Evolutionary conservation across 1,140 invertebrate genomes (phyloP).

Genomic region (Coenobita brevimanus): DNA sequence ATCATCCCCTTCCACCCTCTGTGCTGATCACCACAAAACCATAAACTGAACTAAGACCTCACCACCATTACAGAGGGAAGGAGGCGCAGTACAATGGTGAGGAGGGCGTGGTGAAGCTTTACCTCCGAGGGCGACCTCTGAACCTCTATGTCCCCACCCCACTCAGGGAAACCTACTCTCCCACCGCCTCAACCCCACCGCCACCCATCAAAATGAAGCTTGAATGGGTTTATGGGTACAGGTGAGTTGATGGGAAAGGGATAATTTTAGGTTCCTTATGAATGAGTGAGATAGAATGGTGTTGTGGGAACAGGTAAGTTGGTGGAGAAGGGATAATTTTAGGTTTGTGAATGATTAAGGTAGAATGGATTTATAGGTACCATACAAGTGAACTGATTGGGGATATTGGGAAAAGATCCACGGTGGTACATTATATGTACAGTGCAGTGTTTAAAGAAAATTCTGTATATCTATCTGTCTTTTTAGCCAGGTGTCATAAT

Average conservation of each 20-base stretch:
- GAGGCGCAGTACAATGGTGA: conserved; percentile 81
- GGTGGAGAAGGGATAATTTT: too few relatives aligned
- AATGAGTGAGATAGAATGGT: too few relatives aligned
- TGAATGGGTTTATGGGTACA: conserved; percentile 86
- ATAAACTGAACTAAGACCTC: too few relatives aligned
- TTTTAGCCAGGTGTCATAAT: too few relatives aligned
- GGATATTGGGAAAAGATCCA: neutral
- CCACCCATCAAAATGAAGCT: conserved; percentile 88
- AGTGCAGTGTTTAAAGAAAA: neutral
- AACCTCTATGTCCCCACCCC: conserved; percentile 83
- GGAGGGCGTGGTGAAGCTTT: conserved; percentile 86
- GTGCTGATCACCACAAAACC: neutral
- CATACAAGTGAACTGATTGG: too few relatives aligned
- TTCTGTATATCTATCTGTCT: neutral
- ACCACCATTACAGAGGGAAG: conserved; percentile 48
- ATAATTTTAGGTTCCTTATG: too few relatives aligned
- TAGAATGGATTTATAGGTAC: too few relatives aligned
- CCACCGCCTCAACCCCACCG: conserved; percentile 85
- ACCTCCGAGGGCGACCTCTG: conserved; percentile 87
- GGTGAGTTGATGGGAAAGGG: conserved; percentile 32
- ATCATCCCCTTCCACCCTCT: neutral
- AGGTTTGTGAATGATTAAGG: too few relatives aligned
- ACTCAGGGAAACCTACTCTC: conserved; percentile 80
- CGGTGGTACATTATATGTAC: neutral
- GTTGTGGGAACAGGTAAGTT: too few relatives aligned